Evolutionary conservation across 1,140 invertebrate species (phyloP).

Genomic region (Drosophila ambigua): DNA sequence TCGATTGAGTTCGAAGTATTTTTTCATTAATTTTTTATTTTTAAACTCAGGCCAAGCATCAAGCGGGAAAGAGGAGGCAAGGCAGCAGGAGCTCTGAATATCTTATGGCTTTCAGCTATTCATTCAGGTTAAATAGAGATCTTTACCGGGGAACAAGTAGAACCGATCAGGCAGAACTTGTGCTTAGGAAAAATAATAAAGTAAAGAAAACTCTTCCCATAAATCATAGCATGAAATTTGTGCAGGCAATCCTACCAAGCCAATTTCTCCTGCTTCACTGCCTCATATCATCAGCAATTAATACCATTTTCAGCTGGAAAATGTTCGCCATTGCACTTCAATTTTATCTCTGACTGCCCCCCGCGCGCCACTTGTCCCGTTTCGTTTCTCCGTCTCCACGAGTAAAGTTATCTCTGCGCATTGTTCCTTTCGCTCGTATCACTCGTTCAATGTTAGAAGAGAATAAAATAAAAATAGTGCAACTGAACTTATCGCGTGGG

Average conservation of each 20-base stretch:
- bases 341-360: slow-evolving; percentile 1
- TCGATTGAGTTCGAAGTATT: slow-evolving; percentile 46
- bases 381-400: not conserved
- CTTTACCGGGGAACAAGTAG: not conserved
- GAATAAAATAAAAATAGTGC: not conserved
- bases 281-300: too few species aligned
- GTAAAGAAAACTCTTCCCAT: not conserved
- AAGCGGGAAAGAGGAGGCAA: not conserved
- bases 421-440: slow-evolving; percentile 11
- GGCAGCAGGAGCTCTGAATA: not conserved
- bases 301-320: not conserved
- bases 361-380: too few species aligned
- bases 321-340: slow-evolving; percentile 33
- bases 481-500: not conserved
- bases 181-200: too few species aligned
- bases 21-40: slow-evolving; percentile 51
- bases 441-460: slow-evolving; percentile 23
- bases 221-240: not conserved
- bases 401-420: too few species aligned
- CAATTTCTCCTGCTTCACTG: too few species aligned
- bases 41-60: slow-evolving; percentile 28
- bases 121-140: too few species aligned
- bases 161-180: not conserved
- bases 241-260: too few species aligned
- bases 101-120: too few species aligned